Evolutionary conservation across 2,113 vertebrate species (phyloP).

Genomic region (Oxygymnocypris stewartii): DNA sequence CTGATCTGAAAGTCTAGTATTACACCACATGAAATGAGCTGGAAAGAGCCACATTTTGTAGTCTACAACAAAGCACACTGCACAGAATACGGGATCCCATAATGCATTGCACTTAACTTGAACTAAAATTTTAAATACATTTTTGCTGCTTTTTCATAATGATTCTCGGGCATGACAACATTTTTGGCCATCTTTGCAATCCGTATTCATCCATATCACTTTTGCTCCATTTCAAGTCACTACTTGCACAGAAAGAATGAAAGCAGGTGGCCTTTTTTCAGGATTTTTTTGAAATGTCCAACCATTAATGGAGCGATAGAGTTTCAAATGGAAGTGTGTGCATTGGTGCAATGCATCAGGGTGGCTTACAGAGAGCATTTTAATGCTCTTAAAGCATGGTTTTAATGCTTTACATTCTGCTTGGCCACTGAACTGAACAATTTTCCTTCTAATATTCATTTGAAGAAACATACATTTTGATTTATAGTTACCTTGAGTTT

Average conservation of each 20-base stretch:
- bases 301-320: not conserved
- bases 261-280: not conserved
- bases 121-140: not conserved
- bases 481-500: not conserved
- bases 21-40: not conserved
- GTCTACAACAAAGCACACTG: not conserved
- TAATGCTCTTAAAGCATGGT: too few species aligned
- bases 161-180: not conserved
- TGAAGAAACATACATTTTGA: not conserved
- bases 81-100: not conserved
- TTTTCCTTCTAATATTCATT: not conserved
- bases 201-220: not conserved
- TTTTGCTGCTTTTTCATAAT: not conserved
- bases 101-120: not conserved
- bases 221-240: conserved; percentile 18
- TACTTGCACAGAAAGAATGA: not conserved
- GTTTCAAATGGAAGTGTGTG: conserved; percentile 4
- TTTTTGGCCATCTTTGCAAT: not conserved
- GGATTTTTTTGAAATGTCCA: not conserved
- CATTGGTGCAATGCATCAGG: not conserved
- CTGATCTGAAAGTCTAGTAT: not conserved
- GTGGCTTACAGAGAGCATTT: not conserved
- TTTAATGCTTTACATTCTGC: conserved; percentile 26
- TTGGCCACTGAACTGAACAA: conserved; percentile 33
- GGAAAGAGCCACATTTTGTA: not conserved